Conservation (phyloP, 2,113 vertebrate species). For the Ptilorrhoa leucosticta region DNA sequence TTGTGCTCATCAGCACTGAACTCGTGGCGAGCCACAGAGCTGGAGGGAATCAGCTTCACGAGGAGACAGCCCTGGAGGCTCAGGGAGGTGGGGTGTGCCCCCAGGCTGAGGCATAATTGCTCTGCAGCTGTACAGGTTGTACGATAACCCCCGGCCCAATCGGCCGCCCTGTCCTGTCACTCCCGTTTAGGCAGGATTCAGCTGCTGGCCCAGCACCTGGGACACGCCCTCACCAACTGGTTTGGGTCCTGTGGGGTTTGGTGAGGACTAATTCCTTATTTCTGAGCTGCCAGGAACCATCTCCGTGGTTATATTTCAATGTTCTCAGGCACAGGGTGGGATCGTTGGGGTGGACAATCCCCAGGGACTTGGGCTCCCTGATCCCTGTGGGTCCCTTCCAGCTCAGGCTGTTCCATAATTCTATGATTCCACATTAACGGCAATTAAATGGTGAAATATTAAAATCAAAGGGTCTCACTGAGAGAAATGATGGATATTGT, state of each 20-base stretch:
- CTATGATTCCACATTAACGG: accelerated
- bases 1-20: background rate
- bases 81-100: background rate
- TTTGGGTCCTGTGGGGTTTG: accelerated
- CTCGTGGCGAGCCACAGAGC: background rate
- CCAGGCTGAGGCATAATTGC: background rate
- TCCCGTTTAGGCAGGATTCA: background rate
- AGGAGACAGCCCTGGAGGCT: background rate
- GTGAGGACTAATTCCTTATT: background rate
- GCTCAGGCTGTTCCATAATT: background rate
- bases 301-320: accelerated
- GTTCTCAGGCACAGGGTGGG: background rate
- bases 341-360: too few species aligned
- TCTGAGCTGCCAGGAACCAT: background rate
- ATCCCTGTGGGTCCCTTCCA: background rate
- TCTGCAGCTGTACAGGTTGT: background rate
- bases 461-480: background rate
- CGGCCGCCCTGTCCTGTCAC: background rate
- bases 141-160: background rate
- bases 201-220: background rate
- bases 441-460: background rate
- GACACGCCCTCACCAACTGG: accelerated
- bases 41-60: background rate
- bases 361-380: accelerated
- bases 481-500: background rate